Conservation (phyloP, 2,797 vertebrate genomes). For the Vultur gryphus region DNA sequence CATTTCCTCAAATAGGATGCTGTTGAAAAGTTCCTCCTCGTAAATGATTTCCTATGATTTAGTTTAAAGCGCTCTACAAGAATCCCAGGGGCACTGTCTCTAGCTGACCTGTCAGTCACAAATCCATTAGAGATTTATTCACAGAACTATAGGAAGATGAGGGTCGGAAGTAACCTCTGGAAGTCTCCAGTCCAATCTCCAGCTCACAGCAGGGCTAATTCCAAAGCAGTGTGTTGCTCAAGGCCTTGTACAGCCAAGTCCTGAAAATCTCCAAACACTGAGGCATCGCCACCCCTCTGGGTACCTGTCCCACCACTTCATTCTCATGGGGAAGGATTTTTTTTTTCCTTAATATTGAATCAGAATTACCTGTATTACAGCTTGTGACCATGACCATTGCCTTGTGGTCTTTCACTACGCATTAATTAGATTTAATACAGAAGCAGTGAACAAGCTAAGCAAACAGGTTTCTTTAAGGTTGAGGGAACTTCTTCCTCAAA, state of each 20-base stretch:
- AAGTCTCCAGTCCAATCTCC: background rate
- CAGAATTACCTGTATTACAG: background rate
- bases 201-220: background rate
- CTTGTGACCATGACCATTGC: background rate
- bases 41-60: conserved; percentile 20
- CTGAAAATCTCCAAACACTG: background rate
- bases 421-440: background rate
- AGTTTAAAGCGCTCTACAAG: background rate
- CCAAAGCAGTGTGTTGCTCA: background rate
- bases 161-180: background rate
- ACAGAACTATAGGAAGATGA: background rate
- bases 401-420: background rate
- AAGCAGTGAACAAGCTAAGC: background rate
- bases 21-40: background rate
- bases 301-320: background rate
- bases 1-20: background rate
- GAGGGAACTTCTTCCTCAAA: background rate
- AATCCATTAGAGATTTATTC: background rate
- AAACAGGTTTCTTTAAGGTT: background rate
- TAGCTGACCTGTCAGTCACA: background rate
- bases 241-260: background rate
- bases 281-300: background rate
- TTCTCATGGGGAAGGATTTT: background rate
- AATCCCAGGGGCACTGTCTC: background rate
- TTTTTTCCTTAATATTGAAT: background rate